phyloP scores from a whole-genome alignment of 2,797 vertebrate species.

The Distichodus sexfasciatus region DNA sequence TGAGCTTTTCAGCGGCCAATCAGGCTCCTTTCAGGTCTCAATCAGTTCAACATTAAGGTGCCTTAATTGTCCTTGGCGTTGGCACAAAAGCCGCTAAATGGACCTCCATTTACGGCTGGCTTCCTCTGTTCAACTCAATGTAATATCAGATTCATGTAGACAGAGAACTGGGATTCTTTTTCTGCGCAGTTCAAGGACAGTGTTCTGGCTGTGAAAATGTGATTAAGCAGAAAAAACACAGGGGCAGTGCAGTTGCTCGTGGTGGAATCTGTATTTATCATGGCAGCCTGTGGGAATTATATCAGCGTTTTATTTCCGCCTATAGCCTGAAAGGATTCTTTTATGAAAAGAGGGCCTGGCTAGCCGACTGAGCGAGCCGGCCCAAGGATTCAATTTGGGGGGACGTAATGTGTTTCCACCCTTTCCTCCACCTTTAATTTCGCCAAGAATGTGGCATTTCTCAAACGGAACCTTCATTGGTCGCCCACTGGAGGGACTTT shows the following conservation, averaged over 20 bases:
- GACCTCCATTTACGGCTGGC: slow-evolving; percentile 26
- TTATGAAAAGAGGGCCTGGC: slow-evolving; percentile 24
- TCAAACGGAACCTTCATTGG: slow-evolving; percentile 14
- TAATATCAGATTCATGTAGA: slow-evolving; percentile 29
- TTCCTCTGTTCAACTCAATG: slow-evolving; percentile 15
- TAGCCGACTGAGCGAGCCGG: slow-evolving; percentile 13
- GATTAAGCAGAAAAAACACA: slow-evolving; percentile 7
- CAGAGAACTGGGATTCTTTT: neutral
- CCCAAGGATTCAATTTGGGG: slow-evolving; percentile 26
- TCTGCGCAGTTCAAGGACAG: slow-evolving; percentile 34
- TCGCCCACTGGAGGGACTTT: neutral
- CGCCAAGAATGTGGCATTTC: slow-evolving; percentile 25
- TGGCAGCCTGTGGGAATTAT: slow-evolving; percentile 13
- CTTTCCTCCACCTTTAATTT: slow-evolving; percentile 17
- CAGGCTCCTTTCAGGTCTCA: slow-evolving; percentile 48
- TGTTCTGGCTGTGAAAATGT: slow-evolving; percentile 15
- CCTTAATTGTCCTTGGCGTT: slow-evolving; percentile 39
- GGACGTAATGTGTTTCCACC: slow-evolving; percentile 21
- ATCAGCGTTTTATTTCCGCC: slow-evolving; percentile 9
- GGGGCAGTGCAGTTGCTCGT: neutral
- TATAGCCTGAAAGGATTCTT: slow-evolving; percentile 11
- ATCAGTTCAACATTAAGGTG: slow-evolving; percentile 42
- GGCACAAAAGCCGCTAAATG: slow-evolving; percentile 43
- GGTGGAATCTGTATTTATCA: slow-evolving; percentile 23
- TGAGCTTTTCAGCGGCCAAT: slow-evolving; percentile 36